These are phyloP conservation scores for Eremobia ochroleuca DNA, from an alignment of 2,888 invertebrate species.

Conservation along the genomic window DNA sequence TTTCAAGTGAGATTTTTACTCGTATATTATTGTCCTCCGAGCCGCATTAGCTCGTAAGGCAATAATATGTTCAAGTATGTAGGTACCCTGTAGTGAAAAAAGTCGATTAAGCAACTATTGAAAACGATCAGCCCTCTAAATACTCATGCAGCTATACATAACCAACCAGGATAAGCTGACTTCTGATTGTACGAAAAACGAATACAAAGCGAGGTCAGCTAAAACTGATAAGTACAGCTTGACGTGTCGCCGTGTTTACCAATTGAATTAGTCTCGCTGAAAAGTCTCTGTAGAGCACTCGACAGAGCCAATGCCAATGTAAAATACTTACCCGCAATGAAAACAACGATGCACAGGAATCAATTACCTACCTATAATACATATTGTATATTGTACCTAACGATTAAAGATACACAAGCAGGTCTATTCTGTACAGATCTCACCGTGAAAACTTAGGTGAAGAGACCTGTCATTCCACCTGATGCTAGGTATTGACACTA, in stretches of 20 bases:
- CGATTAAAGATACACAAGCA: background rate
- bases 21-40: no score
- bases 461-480: no score
- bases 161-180: no score
- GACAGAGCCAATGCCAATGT: conserved; percentile 7
- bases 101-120: conserved; percentile 13
- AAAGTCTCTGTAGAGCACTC: background rate
- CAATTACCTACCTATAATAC: background rate
- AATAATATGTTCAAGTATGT: background rate
- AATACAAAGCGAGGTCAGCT: background rate
- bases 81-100: background rate
- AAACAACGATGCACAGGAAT: conserved; percentile 1
- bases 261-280: background rate
- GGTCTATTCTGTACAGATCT: no score
- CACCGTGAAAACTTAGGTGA: no score
- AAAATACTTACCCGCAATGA: background rate
- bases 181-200: background rate
- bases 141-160: background rate
- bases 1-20: no score
- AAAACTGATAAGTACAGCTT: background rate
- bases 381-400: background rate
- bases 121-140: background rate
- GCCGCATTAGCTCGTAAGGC: no score
- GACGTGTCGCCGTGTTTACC: background rate
- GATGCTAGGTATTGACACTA: no score